Conservation (phyloP, 1,140 invertebrate genomes). For the Oryzaephilus surinamensis region DNA sequence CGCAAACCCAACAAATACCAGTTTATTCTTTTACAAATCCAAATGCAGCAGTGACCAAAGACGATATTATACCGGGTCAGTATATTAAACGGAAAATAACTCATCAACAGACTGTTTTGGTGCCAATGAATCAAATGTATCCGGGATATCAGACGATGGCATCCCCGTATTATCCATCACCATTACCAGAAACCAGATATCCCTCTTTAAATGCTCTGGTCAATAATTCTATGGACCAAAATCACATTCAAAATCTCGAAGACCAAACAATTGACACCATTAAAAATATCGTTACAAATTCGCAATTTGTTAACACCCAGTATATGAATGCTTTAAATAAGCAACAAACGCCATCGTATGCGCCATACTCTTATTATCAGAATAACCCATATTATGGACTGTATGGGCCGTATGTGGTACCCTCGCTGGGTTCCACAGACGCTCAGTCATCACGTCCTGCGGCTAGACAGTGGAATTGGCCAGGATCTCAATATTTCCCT, state of each 20-base stretch:
- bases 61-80: constrained; percentile 22
- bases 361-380: constrained; percentile 1
- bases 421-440: background rate
- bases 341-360: constrained; percentile 2
- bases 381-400: background rate
- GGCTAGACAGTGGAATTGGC: constrained; percentile 30
- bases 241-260: constrained; percentile 6
- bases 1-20: background rate
- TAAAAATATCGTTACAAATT: constrained; percentile 18
- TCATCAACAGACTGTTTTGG: constrained; percentile 26
- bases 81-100: constrained; percentile 28
- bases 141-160: background rate
- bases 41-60: constrained; percentile 4
- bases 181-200: background rate
- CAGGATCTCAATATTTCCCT: constrained; percentile 42
- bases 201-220: constrained; percentile 1
- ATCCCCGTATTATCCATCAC: constrained; percentile 3
- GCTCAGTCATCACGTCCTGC: no score
- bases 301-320: no score
- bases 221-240: no score
- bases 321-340: background rate
- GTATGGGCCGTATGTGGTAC: constrained; percentile 6
- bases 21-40: background rate
- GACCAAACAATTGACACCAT: constrained; percentile 18
- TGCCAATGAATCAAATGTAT: constrained; percentile 6